Base-by-base conservation (phyloP, 2,888 invertebrate species). In the Cantharis flavilabris region DNA sequence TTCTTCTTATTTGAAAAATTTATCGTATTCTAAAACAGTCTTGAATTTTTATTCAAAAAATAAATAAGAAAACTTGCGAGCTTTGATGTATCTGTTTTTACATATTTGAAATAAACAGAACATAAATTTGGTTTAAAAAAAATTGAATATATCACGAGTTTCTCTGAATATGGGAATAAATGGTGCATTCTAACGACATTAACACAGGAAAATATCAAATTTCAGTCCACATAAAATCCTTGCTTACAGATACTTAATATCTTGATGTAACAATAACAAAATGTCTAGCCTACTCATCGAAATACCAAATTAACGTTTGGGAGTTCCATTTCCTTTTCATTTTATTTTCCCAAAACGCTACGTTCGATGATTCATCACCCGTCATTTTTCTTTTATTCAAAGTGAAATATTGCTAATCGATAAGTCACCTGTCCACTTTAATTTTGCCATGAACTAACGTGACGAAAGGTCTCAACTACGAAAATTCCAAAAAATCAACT, bases 161-260 rank as follows among this genome's bases (percentile, higher is more conserved):
- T 49, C 5, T 4, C 49, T 49, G 49, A 49, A 49, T 49, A 49
- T 49, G 49, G n/a, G 49, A 49, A 49, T 49, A 49, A 49, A 49
- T 49, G 49, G 49, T 49, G 49, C 49, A 49, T 67, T 65, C 65
- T 67, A 67, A 67, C 23, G 65, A 67, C 23, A 23, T 67, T 67
- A 67, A 67, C 65, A 67, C 23, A n/a, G 20, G 65, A 67, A 65
- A 67, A 67, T 67, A 67, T 67, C 65, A 67, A 67, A 23, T 67
- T 67, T 67, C 65, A 49, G 65, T 23, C n/a, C 7, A 23, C 65
- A 67, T 14, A 67, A 67, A 65, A 65, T 65, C n/a, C 23, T 65
- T 65, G 65, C 23, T 65, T 65, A 23, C 65, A 23, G 65, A 67
- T 67, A 67, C 23, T 67, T 67, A 67, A 67, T 67, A 67, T 67